A percentile compares a stretch with the other conserved stretches of the same genome.
Evolutionary conservation across 2,888 invertebrate species (phyloP).

Genomic region (Melanostoma scalare): DNA sequence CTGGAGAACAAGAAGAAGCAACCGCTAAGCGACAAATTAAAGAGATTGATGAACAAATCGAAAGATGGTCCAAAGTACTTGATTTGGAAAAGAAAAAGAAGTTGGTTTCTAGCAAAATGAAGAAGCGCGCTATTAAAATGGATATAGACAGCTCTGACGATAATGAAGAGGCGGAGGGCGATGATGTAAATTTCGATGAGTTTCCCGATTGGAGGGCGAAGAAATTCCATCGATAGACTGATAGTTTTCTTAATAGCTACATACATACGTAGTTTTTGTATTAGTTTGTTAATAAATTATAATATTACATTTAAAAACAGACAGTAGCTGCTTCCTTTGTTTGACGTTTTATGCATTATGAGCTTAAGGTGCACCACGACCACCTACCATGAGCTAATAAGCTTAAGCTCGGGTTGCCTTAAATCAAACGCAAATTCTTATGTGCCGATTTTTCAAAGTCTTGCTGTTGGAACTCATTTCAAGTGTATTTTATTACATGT

Average conservation of each 20-base stretch:
- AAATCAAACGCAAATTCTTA: no score
- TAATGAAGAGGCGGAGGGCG: constrained; percentile 84
- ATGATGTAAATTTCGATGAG: constrained; percentile 90
- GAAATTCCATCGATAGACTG: constrained; percentile 82
- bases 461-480: no score
- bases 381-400: no score
- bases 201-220: constrained; percentile 95
- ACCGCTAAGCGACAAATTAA: constrained; percentile 94
- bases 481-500: no score
- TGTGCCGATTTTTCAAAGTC: no score
- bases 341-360: no score
- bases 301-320: neutral
- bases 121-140: constrained; percentile 42
- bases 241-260: neutral
- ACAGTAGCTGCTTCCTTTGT: no score
- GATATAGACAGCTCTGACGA: constrained; percentile 82
- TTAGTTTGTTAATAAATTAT: constrained; percentile 39
- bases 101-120: constrained; percentile 78
- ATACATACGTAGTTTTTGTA: constrained; percentile 46
- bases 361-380: no score
- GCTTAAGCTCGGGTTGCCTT: no score
- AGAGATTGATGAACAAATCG: constrained; percentile 97
- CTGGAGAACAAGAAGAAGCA: constrained; percentile 95
- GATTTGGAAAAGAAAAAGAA: constrained; percentile 92
- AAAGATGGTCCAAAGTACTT: constrained; percentile 92